These are phyloP conservation scores for Cataglyphis hispanica DNA, from an alignment of 1,140 invertebrate species.

Conservation along the genomic window DNA sequence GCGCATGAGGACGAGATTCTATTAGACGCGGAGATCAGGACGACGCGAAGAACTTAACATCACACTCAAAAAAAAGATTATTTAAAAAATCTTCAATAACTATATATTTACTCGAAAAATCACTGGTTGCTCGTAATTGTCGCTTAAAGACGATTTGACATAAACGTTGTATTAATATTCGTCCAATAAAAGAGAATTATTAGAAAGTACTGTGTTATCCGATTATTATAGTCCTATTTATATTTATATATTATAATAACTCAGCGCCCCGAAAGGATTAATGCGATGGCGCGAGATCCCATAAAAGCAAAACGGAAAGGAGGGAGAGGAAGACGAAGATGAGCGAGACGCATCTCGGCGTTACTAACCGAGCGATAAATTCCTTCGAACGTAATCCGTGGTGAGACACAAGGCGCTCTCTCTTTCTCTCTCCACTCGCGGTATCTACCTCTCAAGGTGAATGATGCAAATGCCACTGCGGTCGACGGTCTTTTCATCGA, in stretches of 20 bases:
- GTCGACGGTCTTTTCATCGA: constrained; percentile 72
- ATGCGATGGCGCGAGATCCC: neutral
- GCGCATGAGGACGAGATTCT: neutral
- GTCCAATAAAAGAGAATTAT: neutral
- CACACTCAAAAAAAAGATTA: neutral
- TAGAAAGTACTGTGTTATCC: no score
- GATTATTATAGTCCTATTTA: neutral
- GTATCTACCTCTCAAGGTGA: constrained; percentile 76
- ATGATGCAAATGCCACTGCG: constrained; percentile 77
- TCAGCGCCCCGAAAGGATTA: constrained; percentile 12
- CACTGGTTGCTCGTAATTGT: no score
- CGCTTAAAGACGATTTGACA: neutral
- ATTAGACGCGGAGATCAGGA: neutral
- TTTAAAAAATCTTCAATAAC: neutral
- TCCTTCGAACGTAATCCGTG: constrained; percentile 76
- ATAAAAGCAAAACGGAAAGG: neutral
- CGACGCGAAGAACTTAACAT: neutral
- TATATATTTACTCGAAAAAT: neutral
- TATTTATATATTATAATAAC: neutral
- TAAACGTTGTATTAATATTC: neutral
- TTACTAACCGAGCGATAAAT: constrained; percentile 73
- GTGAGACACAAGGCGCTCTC: constrained; percentile 73
- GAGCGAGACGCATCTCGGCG: constrained; percentile 46
- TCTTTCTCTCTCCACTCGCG: constrained; percentile 62
- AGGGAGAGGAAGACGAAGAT: neutral